These are phyloP conservation scores for Metridium senile DNA, from an alignment of 92 coral and sea anemone species.

Conservation along the genomic window DNA sequence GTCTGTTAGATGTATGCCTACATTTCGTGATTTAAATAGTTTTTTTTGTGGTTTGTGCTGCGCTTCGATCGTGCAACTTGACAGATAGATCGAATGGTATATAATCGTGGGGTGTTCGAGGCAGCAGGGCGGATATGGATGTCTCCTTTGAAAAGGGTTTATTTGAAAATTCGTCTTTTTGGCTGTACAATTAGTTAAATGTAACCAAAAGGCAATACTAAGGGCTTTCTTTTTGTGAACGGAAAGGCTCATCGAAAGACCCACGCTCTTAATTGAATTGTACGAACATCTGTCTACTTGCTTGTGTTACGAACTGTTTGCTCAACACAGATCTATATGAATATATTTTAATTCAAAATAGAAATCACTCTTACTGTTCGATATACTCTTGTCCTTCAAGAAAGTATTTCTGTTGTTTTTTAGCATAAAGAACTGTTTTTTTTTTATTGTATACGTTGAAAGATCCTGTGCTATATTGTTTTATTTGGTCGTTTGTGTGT, in stretches of 20 bases:
- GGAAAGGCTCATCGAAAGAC: slow-evolving; percentile 18
- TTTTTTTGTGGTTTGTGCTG: neutral
- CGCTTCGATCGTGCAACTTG: neutral
- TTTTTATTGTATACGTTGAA: no score
- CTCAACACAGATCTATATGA: neutral
- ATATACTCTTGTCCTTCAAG: no score
- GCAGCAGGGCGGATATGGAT: neutral
- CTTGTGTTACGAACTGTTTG: slow-evolving; percentile 19
- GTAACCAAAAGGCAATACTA: slow-evolving; percentile 5
- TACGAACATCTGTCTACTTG: slow-evolving; percentile 16
- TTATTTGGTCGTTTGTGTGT: neutral
- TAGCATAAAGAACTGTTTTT: no score
- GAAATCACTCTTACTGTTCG: neutral
- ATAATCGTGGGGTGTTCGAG: neutral
- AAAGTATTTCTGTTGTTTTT: no score
- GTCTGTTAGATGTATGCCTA: neutral
- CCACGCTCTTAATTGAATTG: slow-evolving; percentile 17
- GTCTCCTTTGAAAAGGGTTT: neutral
- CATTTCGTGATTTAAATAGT: neutral
- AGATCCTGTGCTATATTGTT: no score
- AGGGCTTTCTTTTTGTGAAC: slow-evolving; percentile 11
- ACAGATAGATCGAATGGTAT: neutral
- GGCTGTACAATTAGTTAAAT: neutral
- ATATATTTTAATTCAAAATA: neutral
- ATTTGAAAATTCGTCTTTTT: neutral